Percentiles rank a stretch among this genome's conserved stretches.
Evolutionary conservation across 1,140 invertebrate genomes (phyloP).

Genomic region (Achroia grisella): DNA sequence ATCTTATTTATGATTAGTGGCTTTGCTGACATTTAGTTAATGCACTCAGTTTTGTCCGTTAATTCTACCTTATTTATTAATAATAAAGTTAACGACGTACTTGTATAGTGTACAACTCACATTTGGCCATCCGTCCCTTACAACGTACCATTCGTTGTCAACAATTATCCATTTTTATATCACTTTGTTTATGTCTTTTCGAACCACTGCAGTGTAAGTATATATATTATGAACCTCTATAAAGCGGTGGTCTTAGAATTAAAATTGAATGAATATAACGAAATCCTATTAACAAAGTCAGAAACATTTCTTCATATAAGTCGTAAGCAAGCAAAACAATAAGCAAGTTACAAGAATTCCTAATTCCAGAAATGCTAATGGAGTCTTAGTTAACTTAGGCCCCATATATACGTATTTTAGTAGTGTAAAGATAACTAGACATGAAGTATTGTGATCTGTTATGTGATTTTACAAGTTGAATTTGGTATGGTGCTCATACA

Average conservation of each 20-base stretch:
- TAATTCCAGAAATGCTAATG: not conserved
- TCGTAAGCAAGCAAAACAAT: too few species aligned
- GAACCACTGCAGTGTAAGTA: too few species aligned
- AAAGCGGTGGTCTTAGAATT: not conserved
- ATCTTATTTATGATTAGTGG: not conserved
- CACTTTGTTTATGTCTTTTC: too few species aligned
- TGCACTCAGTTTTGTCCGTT: not conserved
- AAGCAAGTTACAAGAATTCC: too few species aligned
- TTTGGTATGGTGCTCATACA: constrained; percentile 3
- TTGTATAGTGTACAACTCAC: not conserved
- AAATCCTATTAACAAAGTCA: not conserved
- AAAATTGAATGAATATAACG: not conserved
- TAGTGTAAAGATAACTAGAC: constrained; percentile 5
- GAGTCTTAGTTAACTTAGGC: constrained; percentile 4
- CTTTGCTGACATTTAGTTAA: too few species aligned
- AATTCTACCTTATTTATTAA: not conserved
- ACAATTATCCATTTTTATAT: too few species aligned
- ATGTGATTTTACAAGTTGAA: constrained; percentile 6
- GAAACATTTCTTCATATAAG: not conserved
- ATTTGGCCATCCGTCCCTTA: not conserved
- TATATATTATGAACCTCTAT: too few species aligned
- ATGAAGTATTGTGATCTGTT: constrained; percentile 1
- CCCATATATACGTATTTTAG: constrained; percentile 4
- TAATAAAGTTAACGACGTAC: not conserved
- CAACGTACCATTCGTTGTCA: constrained; percentile 12